phyloP scores from a whole-genome alignment of 2,888 invertebrate species.

The Aleiodes testaceus region DNA sequence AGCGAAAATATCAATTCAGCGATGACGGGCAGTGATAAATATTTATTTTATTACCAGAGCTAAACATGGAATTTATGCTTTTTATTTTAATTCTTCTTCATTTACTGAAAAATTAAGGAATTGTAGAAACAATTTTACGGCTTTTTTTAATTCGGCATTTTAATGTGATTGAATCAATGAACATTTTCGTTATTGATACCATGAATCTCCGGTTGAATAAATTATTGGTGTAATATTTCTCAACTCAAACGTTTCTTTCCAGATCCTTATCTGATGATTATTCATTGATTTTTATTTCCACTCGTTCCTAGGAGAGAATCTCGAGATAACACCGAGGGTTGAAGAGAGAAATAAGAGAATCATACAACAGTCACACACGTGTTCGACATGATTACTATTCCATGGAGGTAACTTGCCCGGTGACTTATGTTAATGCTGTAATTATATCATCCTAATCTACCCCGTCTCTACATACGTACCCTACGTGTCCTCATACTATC shows the following conservation, averaged over 20 bases:
- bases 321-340: neutral
- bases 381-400: conserved; percentile 71
- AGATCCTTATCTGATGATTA: neutral
- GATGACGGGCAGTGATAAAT: conserved; percentile 14
- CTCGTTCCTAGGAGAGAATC: neutral
- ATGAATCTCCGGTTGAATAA: too few species aligned
- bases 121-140: too few species aligned
- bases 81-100: too few species aligned
- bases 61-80: neutral
- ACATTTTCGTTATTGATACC: too few species aligned
- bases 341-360: conserved; percentile 6
- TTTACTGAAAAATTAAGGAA: too few species aligned
- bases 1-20: conserved; percentile 9
- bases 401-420: conserved; percentile 62
- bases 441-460: conserved; percentile 73
- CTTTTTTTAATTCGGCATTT: too few species aligned
- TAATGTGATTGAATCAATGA: too few species aligned
- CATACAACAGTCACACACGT: conserved; percentile 57
- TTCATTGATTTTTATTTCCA: conserved; percentile 11
- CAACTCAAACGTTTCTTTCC: too few species aligned
- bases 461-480: conserved; percentile 63
- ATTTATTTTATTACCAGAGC: conserved; percentile 16
- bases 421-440: conserved; percentile 73
- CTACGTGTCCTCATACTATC: conserved; percentile 70
- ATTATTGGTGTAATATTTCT: too few species aligned